A percentile compares a stretch with the other conserved stretches of the same genome.
Conservation (phyloP, 2,797 vertebrate genomes). For the Trichosurus vulpecula region DNA sequence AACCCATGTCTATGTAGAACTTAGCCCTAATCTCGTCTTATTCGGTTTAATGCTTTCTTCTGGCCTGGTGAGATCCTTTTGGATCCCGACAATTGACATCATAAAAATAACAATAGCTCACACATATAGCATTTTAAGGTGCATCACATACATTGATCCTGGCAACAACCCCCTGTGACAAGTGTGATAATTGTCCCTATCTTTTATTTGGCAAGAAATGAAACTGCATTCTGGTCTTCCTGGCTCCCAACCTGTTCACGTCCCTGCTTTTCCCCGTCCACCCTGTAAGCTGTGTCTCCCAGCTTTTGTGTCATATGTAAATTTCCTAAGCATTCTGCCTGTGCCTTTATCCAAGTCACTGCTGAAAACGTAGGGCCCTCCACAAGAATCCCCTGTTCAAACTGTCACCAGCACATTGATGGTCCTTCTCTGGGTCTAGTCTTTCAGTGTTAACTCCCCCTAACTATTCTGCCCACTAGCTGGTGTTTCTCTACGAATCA, state of each 20-base stretch:
- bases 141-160: neutral
- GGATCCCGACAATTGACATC: neutral
- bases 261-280: neutral
- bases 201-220: neutral
- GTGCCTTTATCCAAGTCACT: neutral
- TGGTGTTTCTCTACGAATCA: neutral
- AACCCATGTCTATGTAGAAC: neutral
- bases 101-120: neutral
- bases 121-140: neutral
- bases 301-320: neutral
- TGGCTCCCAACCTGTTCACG: neutral
- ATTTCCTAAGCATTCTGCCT: neutral
- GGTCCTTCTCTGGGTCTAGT: neutral
- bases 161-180: neutral
- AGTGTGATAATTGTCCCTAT: neutral
- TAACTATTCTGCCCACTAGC: neutral
- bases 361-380: neutral
- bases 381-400: neutral
- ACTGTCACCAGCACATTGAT: neutral
- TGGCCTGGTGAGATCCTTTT: neutral
- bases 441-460: neutral
- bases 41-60: neutral
- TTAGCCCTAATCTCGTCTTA: neutral
- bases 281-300: neutral
- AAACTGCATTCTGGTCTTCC: neutral